Percentiles rank a stretch among this genome's conserved stretches.
Conservation (phyloP, 2,113 vertebrate genomes). For the Chauna torquata region DNA sequence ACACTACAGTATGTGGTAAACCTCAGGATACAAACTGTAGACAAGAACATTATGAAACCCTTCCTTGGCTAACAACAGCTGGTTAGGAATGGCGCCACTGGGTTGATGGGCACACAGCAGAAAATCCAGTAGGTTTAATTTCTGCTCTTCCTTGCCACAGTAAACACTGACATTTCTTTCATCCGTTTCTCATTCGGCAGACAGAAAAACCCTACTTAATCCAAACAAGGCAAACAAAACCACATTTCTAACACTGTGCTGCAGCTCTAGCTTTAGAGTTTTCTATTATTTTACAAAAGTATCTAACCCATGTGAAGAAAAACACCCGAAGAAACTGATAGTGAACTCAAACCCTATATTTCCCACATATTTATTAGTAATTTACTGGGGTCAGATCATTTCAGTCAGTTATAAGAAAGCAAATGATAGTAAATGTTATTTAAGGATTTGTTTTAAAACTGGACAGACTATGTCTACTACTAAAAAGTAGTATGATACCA, state of each 20-base stretch:
- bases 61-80: background rate
- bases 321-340: background rate
- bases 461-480: background rate
- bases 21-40: background rate
- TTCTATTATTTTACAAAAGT: background rate
- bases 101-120: background rate
- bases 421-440: background rate
- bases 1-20: background rate
- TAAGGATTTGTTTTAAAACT: background rate
- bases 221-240: background rate
- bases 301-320: background rate
- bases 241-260: background rate
- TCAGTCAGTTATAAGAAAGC: background rate
- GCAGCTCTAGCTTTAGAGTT: background rate
- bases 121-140: conserved; percentile 1
- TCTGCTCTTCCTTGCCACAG: background rate
- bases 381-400: background rate
- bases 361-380: background rate
- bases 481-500: background rate
- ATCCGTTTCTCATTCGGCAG: background rate
- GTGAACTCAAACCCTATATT: background rate
- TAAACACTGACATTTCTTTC: background rate
- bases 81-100: background rate
- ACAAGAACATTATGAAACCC: background rate
- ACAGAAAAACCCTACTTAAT: background rate